A percentile compares a stretch with the other conserved stretches of the same genome.
Evolutionary conservation across 2,113 vertebrate genomes (phyloP).

Genomic region (Buteo buteo): DNA sequence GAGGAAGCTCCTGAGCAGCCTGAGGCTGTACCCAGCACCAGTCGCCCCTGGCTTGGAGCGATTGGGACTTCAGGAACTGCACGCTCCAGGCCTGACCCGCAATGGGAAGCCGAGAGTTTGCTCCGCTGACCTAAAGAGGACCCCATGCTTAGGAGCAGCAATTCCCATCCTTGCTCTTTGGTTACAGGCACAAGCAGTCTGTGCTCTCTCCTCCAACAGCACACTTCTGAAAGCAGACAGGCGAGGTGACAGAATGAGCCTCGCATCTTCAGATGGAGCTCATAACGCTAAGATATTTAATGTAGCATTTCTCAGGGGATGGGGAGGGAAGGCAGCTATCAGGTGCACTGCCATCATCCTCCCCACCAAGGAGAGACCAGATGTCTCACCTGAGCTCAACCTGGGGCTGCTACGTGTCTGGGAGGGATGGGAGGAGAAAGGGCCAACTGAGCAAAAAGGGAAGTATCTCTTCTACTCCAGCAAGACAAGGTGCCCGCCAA

Average conservation of each 20-base stretch:
- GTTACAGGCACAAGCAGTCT: background rate
- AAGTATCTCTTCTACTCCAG: background rate
- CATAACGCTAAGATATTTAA: background rate
- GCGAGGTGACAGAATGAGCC: background rate
- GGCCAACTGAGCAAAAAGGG: background rate
- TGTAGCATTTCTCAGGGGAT: background rate
- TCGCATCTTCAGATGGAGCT: background rate
- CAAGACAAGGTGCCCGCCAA: background rate
- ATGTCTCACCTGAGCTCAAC: background rate
- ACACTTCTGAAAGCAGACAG: background rate
- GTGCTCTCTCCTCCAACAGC: background rate
- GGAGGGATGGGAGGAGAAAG: background rate
- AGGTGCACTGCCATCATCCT: background rate
- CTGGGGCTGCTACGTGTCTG: background rate
- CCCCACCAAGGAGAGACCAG: background rate
- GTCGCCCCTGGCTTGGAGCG: rapidly evolving
- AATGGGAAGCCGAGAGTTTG: rapidly evolving
- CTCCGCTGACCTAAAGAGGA: background rate
- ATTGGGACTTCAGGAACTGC: background rate
- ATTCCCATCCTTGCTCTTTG: background rate
- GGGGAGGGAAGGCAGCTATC: too few species aligned
- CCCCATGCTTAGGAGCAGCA: rapidly evolving
- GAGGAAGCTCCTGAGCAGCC: background rate
- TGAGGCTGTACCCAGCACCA: background rate
- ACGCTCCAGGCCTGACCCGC: rapidly evolving